Conservation (phyloP, 1,140 invertebrate species). For the Oryzaephilus surinamensis region DNA sequence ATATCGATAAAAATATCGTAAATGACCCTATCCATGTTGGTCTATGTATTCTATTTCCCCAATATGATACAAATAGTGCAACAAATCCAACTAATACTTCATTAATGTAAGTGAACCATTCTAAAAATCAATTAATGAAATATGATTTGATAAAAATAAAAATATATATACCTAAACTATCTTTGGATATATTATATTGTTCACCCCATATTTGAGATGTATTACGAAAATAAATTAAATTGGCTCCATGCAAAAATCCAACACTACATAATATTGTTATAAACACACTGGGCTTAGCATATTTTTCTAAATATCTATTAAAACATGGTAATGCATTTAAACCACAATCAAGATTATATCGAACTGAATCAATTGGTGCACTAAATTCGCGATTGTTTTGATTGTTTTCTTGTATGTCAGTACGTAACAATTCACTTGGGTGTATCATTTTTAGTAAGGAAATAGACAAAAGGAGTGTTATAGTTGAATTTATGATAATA, state of each 20-base stretch:
- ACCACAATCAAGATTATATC: slow-evolving; percentile 48
- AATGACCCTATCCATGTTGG: slow-evolving; percentile 47
- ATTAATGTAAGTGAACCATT: slow-evolving; percentile 45
- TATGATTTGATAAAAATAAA: neutral
- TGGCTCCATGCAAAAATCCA: slow-evolving; percentile 43
- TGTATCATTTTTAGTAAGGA: slow-evolving; percentile 33
- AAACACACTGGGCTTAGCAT: slow-evolving; percentile 44
- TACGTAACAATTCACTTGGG: slow-evolving; percentile 25
- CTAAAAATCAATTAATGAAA: slow-evolving; percentile 34
- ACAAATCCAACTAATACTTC: slow-evolving; percentile 43
- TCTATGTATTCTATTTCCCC: slow-evolving; percentile 48
- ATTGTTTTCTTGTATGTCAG: slow-evolving; percentile 34
- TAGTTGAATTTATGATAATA: too few relatives aligned
- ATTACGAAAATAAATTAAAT: slow-evolving; percentile 44
- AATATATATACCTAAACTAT: slow-evolving; percentile 18
- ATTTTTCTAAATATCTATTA: slow-evolving; percentile 41
- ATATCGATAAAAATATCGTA: slow-evolving; percentile 43
- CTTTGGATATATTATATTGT: slow-evolving; percentile 24
- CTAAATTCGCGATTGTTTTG: slow-evolving; percentile 36
- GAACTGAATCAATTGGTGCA: slow-evolving; percentile 38
- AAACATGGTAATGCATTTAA: slow-evolving; percentile 43
- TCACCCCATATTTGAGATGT: slow-evolving; percentile 37
- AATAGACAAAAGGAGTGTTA: too few relatives aligned
- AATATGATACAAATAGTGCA: slow-evolving; percentile 44
- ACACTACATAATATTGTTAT: slow-evolving; percentile 41